phyloP scores from a whole-genome alignment of 1,140 invertebrate species.

The Galleria mellonella region DNA sequence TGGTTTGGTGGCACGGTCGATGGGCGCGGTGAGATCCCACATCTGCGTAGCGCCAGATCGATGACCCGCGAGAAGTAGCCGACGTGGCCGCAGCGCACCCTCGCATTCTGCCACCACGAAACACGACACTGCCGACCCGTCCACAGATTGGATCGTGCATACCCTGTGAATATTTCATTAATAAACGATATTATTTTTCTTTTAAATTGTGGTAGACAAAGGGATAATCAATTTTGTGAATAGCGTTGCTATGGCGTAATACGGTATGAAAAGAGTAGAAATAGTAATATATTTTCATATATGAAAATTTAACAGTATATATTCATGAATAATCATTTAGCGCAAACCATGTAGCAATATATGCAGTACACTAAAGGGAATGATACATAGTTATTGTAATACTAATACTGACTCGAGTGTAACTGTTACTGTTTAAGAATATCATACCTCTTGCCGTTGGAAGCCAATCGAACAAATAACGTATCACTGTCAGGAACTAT shows the following conservation, averaged over 20 bases:
- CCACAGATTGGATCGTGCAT: slow-evolving; percentile 96
- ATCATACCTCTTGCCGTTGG: slow-evolving; percentile 91
- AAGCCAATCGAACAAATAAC: slow-evolving; percentile 94
- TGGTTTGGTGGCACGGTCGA: slow-evolving; percentile 86
- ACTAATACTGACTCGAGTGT: no score
- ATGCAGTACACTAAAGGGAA: no score
- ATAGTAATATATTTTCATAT: no score
- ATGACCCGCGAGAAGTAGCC: slow-evolving; percentile 97
- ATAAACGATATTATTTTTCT: neutral
- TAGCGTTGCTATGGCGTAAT: no score
- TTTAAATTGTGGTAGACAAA: no score
- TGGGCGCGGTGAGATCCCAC: slow-evolving; percentile 98
- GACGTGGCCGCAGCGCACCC: slow-evolving; percentile 90
- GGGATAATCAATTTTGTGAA: no score
- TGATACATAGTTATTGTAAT: no score
- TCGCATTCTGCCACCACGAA: slow-evolving; percentile 99
- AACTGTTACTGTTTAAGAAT: neutral
- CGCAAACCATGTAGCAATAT: no score
- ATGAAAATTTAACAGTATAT: no score
- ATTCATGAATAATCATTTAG: no score
- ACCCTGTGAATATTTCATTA: slow-evolving; percentile 84
- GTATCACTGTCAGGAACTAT: slow-evolving; percentile 97
- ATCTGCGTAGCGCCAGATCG: slow-evolving; percentile 96
- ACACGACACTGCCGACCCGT: slow-evolving; percentile 94
- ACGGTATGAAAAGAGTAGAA: no score